Evolutionary conservation across 2,113 vertebrate species (phyloP).

Genomic region (Sinosuthora webbiana): DNA sequence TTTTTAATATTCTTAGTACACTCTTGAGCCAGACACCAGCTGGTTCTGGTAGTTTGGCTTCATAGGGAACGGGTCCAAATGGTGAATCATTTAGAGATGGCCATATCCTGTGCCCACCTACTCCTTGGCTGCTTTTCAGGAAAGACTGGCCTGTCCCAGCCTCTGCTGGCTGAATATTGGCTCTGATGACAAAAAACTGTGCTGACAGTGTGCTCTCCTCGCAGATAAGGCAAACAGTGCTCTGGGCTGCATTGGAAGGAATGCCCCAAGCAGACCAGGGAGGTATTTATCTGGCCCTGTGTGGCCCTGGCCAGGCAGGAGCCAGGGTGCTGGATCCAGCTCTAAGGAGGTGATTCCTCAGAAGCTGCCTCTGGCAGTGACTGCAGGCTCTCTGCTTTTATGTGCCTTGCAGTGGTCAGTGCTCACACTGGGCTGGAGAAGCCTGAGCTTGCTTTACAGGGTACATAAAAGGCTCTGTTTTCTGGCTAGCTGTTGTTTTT

Average conservation of each 20-base stretch:
- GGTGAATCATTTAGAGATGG: neutral
- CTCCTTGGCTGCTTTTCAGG: neutral
- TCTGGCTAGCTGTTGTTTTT: neutral
- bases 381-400: neutral
- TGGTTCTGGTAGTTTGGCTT: neutral
- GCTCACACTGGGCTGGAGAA: neutral
- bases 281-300: neutral
- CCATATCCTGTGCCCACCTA: neutral
- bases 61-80: accelerated
- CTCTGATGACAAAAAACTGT: neutral
- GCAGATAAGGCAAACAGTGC: neutral
- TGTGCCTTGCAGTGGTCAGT: neutral
- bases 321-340: neutral
- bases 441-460: neutral
- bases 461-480: neutral
- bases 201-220: neutral
- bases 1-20: neutral
- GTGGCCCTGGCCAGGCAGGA: neutral
- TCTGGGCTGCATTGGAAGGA: neutral
- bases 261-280: neutral
- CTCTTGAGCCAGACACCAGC: neutral
- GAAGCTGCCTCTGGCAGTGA: neutral
- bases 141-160: neutral
- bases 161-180: neutral
- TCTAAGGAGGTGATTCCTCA: neutral